These are phyloP conservation scores for Solea solea DNA, from an alignment of 2,113 vertebrate genomes.

Conservation along the genomic window DNA sequence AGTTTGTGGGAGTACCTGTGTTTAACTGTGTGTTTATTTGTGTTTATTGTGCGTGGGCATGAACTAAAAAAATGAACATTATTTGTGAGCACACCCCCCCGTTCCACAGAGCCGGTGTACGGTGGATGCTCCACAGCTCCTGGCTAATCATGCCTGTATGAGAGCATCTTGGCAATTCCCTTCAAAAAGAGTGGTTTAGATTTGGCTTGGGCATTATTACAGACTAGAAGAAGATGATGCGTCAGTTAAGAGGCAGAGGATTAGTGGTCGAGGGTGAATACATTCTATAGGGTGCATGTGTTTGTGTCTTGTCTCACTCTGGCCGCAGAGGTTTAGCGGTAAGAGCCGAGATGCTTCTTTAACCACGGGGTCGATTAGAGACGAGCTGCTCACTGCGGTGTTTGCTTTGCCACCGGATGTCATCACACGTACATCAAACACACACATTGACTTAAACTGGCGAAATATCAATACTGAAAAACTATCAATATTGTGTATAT, in stretches of 20 bases:
- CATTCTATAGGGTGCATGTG: constrained; percentile 52
- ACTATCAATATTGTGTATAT: too few species aligned
- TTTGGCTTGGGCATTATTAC: constrained; percentile 60
- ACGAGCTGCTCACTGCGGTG: constrained; percentile 21
- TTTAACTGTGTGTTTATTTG: constrained; percentile 14
- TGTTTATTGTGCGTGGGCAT: constrained; percentile 13
- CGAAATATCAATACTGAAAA: neutral
- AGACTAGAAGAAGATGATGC: constrained; percentile 56
- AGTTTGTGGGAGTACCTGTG: constrained; percentile 17
- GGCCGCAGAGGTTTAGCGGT: constrained; percentile 56
- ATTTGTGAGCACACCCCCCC: constrained; percentile 7
- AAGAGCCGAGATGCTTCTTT: constrained; percentile 53
- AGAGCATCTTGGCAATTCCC: constrained; percentile 29
- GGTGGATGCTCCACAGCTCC: constrained; percentile 29
- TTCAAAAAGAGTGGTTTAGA: constrained; percentile 44
- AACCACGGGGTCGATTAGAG: constrained; percentile 48
- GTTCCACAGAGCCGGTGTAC: constrained; percentile 7
- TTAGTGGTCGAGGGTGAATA: constrained; percentile 53
- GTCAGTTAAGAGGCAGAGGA: constrained; percentile 49
- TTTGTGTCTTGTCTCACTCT: constrained; percentile 42
- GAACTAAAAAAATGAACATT: constrained; percentile 18
- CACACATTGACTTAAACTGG: neutral
- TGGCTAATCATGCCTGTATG: constrained; percentile 56
- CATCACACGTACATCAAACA: constrained; percentile 12
- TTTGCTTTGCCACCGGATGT: constrained; percentile 9